Percentiles rank a stretch among this genome's conserved stretches.
These are phyloP conservation scores for Imbricaverruca yamaguchii DNA, from an alignment of 2,888 invertebrate species.

Conservation along the genomic window DNA sequence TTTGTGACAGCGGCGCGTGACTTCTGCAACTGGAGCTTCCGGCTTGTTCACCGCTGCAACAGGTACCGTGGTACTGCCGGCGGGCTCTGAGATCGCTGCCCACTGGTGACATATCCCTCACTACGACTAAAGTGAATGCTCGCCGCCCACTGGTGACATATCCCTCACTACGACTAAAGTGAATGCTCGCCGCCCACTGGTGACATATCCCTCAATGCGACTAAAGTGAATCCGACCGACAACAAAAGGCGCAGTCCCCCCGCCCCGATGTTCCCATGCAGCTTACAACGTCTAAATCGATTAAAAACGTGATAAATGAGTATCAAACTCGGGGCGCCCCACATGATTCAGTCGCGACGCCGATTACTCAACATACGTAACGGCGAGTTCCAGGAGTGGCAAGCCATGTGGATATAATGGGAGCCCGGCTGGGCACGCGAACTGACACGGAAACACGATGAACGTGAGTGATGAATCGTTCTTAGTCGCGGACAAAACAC, in stretches of 20 bases:
- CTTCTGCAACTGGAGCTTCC: too few relatives aligned
- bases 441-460: neutral
- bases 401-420: neutral
- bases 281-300: neutral
- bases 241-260: neutral
- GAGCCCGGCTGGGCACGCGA: too few relatives aligned
- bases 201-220: too few relatives aligned
- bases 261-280: neutral
- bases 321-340: neutral
- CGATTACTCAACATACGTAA: constrained; percentile 2
- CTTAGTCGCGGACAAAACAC: neutral
- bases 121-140: neutral
- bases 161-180: too few relatives aligned
- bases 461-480: neutral
- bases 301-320: neutral
- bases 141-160: too few relatives aligned
- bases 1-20: too few relatives aligned
- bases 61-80: too few relatives aligned
- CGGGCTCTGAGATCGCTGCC: too few relatives aligned
- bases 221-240: neutral
- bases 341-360: neutral
- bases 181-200: neutral
- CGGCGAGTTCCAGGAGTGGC: neutral
- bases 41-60: too few relatives aligned
- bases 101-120: too few relatives aligned